phyloP scores from a whole-genome alignment of 2,113 vertebrate species.

The Lontra canadensis region DNA sequence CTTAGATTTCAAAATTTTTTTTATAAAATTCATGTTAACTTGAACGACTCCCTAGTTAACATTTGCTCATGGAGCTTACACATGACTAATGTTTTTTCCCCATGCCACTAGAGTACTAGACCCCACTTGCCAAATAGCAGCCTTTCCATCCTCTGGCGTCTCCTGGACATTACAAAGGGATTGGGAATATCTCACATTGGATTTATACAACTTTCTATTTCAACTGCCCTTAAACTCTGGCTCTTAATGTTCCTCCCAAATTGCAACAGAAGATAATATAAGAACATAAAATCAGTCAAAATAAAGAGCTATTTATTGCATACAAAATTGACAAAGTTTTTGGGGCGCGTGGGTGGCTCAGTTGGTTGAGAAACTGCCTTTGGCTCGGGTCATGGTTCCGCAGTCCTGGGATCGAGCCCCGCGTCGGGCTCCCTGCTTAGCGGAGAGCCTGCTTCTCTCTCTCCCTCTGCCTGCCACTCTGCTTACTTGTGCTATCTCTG shows the following conservation, averaged over 20 bases:
- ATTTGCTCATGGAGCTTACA: background rate
- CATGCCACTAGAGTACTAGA: background rate
- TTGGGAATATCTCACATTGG: background rate
- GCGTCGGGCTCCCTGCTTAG: too few species aligned
- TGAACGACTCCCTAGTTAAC: background rate
- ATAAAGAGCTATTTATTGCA: background rate
- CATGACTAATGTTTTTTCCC: background rate
- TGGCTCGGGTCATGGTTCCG: too few species aligned
- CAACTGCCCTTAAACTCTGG: background rate
- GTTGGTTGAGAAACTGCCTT: too few species aligned
- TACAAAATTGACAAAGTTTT: background rate
- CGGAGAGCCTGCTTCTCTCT: too few species aligned
- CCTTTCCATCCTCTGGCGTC: background rate
- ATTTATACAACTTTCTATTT: background rate
- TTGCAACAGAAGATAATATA: background rate
- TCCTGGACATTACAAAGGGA: background rate
- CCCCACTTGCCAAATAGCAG: background rate
- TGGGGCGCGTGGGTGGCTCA: too few species aligned
- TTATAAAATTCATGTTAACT: slow-evolving; percentile 6
- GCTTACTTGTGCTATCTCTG: too few species aligned
- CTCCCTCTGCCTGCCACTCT: too few species aligned
- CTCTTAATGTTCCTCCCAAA: background rate
- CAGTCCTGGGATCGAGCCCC: too few species aligned
- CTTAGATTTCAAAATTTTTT: background rate
- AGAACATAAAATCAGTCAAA: background rate